A percentile compares a stretch with the other conserved stretches of the same genome.
These are phyloP conservation scores for Limenitis camilla DNA, from an alignment of 2,888 invertebrate genomes.

Conservation along the genomic window DNA sequence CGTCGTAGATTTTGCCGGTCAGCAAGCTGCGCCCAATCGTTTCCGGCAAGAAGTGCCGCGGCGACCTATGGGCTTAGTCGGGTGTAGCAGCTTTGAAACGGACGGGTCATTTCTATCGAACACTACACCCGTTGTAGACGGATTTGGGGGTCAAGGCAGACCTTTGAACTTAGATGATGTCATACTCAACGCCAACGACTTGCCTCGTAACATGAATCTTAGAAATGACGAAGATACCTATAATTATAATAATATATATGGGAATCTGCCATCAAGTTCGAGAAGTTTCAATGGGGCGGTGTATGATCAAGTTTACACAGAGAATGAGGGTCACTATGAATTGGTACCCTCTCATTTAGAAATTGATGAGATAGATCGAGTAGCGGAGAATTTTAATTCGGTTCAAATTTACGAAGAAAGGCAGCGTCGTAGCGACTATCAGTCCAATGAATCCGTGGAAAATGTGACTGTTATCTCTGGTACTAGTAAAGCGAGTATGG, in stretches of 20 bases:
- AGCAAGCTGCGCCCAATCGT: slow-evolving; percentile 46
- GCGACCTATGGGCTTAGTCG: slow-evolving; percentile 57
- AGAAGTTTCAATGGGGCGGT: slow-evolving; percentile 49
- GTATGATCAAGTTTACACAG: slow-evolving; percentile 64
- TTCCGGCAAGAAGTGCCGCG: slow-evolving; percentile 53
- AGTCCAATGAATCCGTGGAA: slow-evolving; percentile 69
- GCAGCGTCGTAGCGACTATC: slow-evolving; percentile 44
- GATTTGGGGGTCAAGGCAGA: slow-evolving; percentile 65
- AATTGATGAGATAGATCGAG: slow-evolving; percentile 49
- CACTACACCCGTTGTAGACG: slow-evolving; percentile 68
- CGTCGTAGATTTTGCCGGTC: slow-evolving; percentile 81
- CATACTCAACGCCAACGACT: slow-evolving; percentile 53
- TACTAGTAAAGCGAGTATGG: slow-evolving; percentile 57
- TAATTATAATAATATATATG: slow-evolving; percentile 62
- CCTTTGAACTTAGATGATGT: slow-evolving; percentile 63
- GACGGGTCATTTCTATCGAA: slow-evolving; percentile 66
- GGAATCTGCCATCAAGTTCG: slow-evolving; percentile 51
- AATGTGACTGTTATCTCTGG: slow-evolving; percentile 70
- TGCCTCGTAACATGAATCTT: slow-evolving; percentile 47
- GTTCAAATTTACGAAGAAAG: slow-evolving; percentile 63
- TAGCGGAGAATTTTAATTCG: slow-evolving; percentile 55
- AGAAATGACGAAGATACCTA: slow-evolving; percentile 63
- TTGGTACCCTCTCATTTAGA: slow-evolving; percentile 47
- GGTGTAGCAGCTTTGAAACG: slow-evolving; percentile 60
- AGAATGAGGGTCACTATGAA: slow-evolving; percentile 62